phyloP scores from a whole-genome alignment of 1,140 invertebrate species.

The Drosophila orosa region DNA sequence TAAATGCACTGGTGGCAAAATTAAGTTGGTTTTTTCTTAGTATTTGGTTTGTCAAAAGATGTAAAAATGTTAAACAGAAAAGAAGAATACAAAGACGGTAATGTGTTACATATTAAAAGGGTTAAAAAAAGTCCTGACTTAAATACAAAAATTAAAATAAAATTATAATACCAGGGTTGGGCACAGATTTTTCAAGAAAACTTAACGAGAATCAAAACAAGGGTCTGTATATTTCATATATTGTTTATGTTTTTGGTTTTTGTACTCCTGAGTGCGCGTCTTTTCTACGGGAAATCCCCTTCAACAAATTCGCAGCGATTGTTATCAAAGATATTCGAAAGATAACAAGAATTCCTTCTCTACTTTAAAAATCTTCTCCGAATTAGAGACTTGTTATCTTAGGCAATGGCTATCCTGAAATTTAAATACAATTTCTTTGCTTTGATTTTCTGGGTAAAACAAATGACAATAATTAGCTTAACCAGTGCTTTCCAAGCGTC shows the following conservation, averaged over 20 bases:
- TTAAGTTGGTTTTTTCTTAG: constrained; percentile 5
- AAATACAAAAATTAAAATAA: neutral
- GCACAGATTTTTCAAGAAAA: neutral
- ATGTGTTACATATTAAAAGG: neutral
- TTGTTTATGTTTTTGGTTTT: neutral
- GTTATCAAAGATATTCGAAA: neutral
- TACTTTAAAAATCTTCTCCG: neutral
- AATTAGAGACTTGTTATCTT: neutral
- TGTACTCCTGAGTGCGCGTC: neutral
- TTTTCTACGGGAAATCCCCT: neutral
- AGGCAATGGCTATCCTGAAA: neutral
- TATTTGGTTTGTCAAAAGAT: constrained; percentile 11
- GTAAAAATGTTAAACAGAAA: neutral
- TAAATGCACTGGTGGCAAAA: constrained; percentile 36
- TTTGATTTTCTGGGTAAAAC: neutral
- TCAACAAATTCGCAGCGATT: neutral
- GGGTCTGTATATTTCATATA: neutral
- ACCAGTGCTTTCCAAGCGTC: constrained; percentile 61
- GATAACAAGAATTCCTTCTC: neutral
- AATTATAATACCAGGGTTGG: constrained; percentile 2
- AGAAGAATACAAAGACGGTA: neutral
- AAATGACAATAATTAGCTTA: constrained; percentile 1
- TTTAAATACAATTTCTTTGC: neutral
- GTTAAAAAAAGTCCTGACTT: neutral
- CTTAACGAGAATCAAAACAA: neutral